These are phyloP conservation scores for Oryzias celebensis DNA, from an alignment of 2,113 vertebrate genomes.

Conservation along the genomic window DNA sequence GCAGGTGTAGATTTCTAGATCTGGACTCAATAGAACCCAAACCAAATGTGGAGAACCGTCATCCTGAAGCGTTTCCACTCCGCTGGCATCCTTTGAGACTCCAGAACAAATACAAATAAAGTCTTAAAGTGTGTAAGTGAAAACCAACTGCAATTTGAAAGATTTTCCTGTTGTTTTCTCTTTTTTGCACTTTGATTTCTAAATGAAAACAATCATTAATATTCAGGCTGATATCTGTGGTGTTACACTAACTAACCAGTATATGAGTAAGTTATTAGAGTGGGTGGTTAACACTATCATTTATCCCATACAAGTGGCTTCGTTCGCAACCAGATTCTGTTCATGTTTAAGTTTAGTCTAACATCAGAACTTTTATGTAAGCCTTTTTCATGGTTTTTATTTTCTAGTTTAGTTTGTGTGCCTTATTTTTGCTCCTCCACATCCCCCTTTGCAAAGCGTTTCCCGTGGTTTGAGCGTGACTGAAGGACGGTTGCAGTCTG, in stretches of 20 bases:
- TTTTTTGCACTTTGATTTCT: slow-evolving; percentile 52
- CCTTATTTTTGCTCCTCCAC: too few relatives aligned
- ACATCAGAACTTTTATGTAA: too few relatives aligned
- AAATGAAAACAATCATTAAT: slow-evolving; percentile 7
- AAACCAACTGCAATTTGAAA: slow-evolving; percentile 14
- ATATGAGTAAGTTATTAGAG: slow-evolving; percentile 10
- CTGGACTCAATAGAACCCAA: slow-evolving; percentile 2
- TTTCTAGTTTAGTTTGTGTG: too few relatives aligned
- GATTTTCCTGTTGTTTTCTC: slow-evolving; percentile 6
- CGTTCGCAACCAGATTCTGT: slow-evolving; percentile 1
- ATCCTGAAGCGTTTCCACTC: slow-evolving; percentile 17
- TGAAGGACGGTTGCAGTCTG: too few relatives aligned
- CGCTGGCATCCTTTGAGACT: slow-evolving; percentile 27
- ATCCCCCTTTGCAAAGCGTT: too few relatives aligned
- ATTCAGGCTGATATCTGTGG: slow-evolving; percentile 13
- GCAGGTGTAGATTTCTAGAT: slow-evolving; percentile 32
- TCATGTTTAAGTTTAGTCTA: background rate
- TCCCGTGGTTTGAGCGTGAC: too few relatives aligned
- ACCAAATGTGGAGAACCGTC: slow-evolving; percentile 13
- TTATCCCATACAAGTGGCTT: slow-evolving; percentile 27
- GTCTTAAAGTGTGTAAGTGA: background rate
- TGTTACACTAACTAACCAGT: slow-evolving; percentile 26
- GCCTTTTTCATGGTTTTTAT: too few relatives aligned
- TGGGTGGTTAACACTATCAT: slow-evolving; percentile 48
- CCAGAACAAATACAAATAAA: slow-evolving; percentile 2